Base-by-base conservation (phyloP, 2,888 invertebrate species). In the Tenthredo scrophulariae region DNA sequence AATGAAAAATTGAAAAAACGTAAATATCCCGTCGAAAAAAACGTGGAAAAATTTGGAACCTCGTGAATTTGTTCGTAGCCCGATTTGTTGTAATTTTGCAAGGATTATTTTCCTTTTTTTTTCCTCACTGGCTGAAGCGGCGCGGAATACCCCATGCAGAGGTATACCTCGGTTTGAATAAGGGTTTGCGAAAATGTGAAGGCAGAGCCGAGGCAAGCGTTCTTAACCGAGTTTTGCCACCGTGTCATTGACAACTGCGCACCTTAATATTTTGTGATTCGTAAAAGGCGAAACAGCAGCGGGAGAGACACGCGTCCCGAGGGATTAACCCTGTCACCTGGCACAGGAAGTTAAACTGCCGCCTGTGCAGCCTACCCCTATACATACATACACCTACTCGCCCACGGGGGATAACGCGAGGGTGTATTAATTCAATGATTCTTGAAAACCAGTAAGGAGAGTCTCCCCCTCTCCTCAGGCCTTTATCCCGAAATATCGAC, bases 251-350 rank as follows among this genome's bases (percentile, higher is more conserved):
- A 46, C 15, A 13, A 46, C 10, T 54, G 18, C 37, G 18, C 62
- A 26, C 22, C 70, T 70, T 70, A 18, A 70, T 70, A 33, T 70
- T 70, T 40, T 2, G 70, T 7, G 62, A 26, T 50, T 50, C 50
- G 1, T 3, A 13, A 26, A 10, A 74, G 43, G 3, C 74, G 43
- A 74, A 10, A 43, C 74, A 4, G 22, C 3, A n/a, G 13, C n/a
- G 26, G 26, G 74, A 74, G 43, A 74, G 74, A 74, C 77, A 77
- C 54, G 77, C n/a, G 77, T 33, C 77, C 54, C 50, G 4, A 10
- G 77, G 54, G 77, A 77, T 77, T 77, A 77, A 77, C 54, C 50
- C 77, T 54, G 77, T 77, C 77, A 77, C 77, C 54, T 33, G 54
- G 54, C 29, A 74, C n/a, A 77, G 77, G 46, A 33, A 26, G 77